Evolutionary conservation across 2,113 vertebrate genomes (phyloP), one percentile per base, ranked within the genome.

Genomic region (Lycaon pictus): DNA sequence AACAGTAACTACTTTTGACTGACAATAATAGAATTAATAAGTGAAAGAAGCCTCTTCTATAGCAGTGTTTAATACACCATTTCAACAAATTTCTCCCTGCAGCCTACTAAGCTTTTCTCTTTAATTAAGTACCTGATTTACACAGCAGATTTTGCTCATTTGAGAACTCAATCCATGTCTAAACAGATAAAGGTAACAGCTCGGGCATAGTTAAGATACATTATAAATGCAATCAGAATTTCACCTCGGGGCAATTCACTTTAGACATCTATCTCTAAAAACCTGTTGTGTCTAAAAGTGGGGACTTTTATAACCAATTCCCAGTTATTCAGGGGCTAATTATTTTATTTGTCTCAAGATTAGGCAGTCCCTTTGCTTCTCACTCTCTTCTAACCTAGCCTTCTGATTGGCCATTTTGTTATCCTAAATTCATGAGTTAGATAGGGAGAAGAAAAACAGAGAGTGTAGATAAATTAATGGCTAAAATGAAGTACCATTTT

Each of bases 61-160:
- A 85, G n/a, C 12, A 56, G 17, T 92, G 79, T 89, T 96, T 96
- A 93, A 91, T 97, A 95, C 51, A 87, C 92, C 93, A 80, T 89
- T 93, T 95, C 60, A 80, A 32, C 86, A 96, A 67, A 91, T 95
- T 83, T 97, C 67, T 96, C 95, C 86, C 97, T 96, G 67, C 13
- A 97, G 95, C 79, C 88, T 91, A 35, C 91, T 96, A 93, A 96
- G 29, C 72, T 86, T 96, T 97, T 83, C 60, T 96, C 62, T 95
- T 97, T 96, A 97, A 96, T 97, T 97, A 97, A 97, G 80, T 77
- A 94, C 65, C 62, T 87, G 95, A 97, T 98, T 96, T 96, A 92
- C 55, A 35, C 48, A 92, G 95, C 65, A 83, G 77, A 95, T 96
- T 96, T 88, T 95, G 63, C 87, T 93, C 74, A 76, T 87, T 97